Conservation (phyloP, 2,797 vertebrate genomes). For the Microctenopoma stevenorrisi region DNA sequence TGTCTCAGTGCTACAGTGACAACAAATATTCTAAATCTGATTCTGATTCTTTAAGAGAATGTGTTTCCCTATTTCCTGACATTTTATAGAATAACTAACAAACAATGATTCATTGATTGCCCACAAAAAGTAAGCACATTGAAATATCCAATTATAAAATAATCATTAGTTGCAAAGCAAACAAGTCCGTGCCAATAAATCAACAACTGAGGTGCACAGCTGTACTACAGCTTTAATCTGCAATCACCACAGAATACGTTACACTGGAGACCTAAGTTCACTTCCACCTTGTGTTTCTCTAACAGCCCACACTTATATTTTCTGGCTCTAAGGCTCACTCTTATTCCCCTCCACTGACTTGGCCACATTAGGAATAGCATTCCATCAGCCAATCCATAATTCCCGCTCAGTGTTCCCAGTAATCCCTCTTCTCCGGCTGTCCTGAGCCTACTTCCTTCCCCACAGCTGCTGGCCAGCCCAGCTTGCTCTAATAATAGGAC, state of each 20-base stretch:
- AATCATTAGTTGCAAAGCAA: not conserved
- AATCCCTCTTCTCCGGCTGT: conserved; percentile 79
- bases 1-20: too few relatives aligned
- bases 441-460: conserved; percentile 83
- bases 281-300: conserved; percentile 31
- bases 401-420: conserved; percentile 72
- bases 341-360: conserved; percentile 40
- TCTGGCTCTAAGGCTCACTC: conserved; percentile 27
- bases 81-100: not conserved
- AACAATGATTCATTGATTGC: not conserved
- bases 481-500: conserved; percentile 85
- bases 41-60: too few relatives aligned
- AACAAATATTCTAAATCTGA: too few relatives aligned
- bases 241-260: conserved; percentile 17
- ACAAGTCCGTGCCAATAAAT: conserved; percentile 9
- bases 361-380: conserved; percentile 65
- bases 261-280: conserved; percentile 30
- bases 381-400: conserved; percentile 62
- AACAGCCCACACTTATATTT: conserved; percentile 37
- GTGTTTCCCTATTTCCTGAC: too few relatives aligned
- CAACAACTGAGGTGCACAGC: not conserved
- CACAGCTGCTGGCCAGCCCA: conserved; percentile 79
- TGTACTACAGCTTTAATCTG: conserved; percentile 34
- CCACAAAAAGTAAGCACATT: not conserved
- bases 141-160: not conserved